phyloP scores from a whole-genome alignment of 2,113 vertebrate genomes.

The Rhadina sibilatrix region DNA sequence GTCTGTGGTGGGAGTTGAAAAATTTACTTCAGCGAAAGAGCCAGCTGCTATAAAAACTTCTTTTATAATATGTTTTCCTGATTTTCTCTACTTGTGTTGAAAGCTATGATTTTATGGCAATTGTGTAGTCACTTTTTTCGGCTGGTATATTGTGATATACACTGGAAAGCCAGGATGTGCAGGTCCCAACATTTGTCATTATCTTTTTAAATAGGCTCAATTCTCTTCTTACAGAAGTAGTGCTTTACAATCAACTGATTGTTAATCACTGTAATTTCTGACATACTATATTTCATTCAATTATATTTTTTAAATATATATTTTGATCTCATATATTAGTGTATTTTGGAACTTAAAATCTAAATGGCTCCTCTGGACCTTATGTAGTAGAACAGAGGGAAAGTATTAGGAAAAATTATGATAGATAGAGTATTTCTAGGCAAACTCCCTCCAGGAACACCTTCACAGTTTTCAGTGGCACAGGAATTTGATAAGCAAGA shows the following conservation, averaged over 20 bases:
- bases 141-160: neutral
- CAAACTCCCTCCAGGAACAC: neutral
- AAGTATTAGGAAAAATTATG: neutral
- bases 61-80: slow-evolving; percentile 20
- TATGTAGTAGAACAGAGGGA: neutral
- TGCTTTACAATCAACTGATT: neutral
- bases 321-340: neutral
- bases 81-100: neutral
- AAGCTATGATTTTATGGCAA: neutral
- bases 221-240: neutral
- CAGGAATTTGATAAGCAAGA: neutral
- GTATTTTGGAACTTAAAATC: neutral
- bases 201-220: neutral
- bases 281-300: neutral
- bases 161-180: neutral
- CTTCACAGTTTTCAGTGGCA: neutral
- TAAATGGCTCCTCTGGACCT: neutral
- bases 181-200: neutral
- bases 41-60: slow-evolving; percentile 19
- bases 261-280: neutral
- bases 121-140: neutral
- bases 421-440: neutral
- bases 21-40: slow-evolving; percentile 23
- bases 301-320: neutral
- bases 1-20: slow-evolving; percentile 54